Evolutionary conservation across 1,140 invertebrate genomes (phyloP), one percentile per base, ranked within the genome.

Genomic region (Lasioglossum baleicum): DNA sequence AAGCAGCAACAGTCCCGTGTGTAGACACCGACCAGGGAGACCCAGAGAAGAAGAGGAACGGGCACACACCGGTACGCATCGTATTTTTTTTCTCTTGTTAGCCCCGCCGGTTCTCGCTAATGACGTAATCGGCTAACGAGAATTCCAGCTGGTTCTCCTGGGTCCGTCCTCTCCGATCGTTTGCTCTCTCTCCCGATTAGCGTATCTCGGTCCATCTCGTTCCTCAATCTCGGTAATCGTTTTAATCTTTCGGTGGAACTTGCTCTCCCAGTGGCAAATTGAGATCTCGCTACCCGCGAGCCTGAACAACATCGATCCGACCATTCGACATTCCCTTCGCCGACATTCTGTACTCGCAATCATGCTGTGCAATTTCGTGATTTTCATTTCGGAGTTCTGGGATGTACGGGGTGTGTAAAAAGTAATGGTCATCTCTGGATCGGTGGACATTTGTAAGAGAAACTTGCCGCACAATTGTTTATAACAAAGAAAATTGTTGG

Each of bases 211-310:
- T 67, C 71, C 82, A 58, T 79, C 80, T 75, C 70, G 66, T 72
- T 82, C 63, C 81, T 83, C 75, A 80, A 86, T 86, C 80, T 83
- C 72, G 75, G 83, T 86, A 86, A 86, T 86, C 83, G 83, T 86
- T 86, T 86, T 83, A 86, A 86, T 85, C 80, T 77, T 56, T 86
- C 61, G 60, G 65, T 48, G 72, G 63, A 75, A 66, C 75, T 35
- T 64, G 61, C n/a, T 67, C n/a, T n/a, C 10, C 67, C 42, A 13
- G 61, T 58, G 44, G 63, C 72, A 85, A 85, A 85, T 85, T 85
- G 83, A 84, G 82, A 75, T 84, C 77, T 84, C 78, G 72, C 82
- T 40, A 17, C 20, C 17, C 56, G 13, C 51, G 51, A 20, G 13
- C 13, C 15, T 5, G 15, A 13, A 5, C 13, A 13, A 15, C 15